These are phyloP conservation scores for Suillia variegata DNA, from an alignment of 2,888 invertebrate genomes.

Conservation along the genomic window DNA sequence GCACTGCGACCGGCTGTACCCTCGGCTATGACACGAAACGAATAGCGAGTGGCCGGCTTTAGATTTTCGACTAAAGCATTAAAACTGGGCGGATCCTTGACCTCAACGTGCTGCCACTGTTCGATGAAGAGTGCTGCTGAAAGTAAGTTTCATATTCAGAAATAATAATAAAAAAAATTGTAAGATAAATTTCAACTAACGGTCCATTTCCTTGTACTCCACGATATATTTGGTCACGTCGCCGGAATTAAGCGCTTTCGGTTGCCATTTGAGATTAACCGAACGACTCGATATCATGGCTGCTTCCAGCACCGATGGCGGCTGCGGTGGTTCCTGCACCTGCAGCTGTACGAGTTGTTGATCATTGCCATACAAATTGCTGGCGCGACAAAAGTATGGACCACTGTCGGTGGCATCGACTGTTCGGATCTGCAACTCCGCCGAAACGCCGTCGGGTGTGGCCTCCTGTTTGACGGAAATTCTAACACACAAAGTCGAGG, in stretches of 20 bases:
- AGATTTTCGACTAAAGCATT: constrained; percentile 71
- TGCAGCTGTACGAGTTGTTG: constrained; percentile 75
- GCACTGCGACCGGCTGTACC: constrained; percentile 75
- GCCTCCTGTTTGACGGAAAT: constrained; percentile 71
- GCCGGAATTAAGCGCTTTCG: constrained; percentile 70
- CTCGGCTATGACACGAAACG: constrained; percentile 74
- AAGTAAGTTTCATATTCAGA: neutral
- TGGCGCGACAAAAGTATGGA: constrained; percentile 78
- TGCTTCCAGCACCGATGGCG: constrained; percentile 71
- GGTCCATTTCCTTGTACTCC: constrained; percentile 70
- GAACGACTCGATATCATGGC: constrained; percentile 74
- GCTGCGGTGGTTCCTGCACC: constrained; percentile 77
- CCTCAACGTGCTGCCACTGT: constrained; percentile 71
- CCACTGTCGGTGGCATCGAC: constrained; percentile 76
- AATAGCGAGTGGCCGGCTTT: constrained; percentile 73
- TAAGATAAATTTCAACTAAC: constrained; percentile 57
- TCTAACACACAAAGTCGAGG: constrained; percentile 55
- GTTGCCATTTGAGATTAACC: constrained; percentile 78
- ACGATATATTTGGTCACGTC: constrained; percentile 74
- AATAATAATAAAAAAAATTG: neutral
- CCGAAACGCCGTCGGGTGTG: constrained; percentile 72
- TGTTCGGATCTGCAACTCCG: constrained; percentile 72
- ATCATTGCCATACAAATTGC: constrained; percentile 74
- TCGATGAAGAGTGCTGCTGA: constrained; percentile 53
- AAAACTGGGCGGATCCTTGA: constrained; percentile 69